phyloP scores from a whole-genome alignment of 2,797 vertebrate genomes.

The Spinibarbus caldwelli region DNA sequence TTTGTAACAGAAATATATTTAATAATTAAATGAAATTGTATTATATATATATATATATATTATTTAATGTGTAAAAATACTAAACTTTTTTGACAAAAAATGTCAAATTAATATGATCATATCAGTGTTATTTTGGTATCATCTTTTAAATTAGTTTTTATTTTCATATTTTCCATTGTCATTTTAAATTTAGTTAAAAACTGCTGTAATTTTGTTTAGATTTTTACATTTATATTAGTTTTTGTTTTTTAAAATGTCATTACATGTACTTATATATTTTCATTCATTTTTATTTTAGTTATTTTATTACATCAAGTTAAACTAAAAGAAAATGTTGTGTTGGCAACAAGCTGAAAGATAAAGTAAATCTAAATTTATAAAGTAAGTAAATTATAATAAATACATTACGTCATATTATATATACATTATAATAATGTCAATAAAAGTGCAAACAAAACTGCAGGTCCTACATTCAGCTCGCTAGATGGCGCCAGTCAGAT shows the following conservation, averaged over 20 bases:
- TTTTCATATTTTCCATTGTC: background rate
- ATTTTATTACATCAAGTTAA: no score
- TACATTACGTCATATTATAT: background rate
- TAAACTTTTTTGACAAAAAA: no score
- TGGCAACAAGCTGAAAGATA: background rate
- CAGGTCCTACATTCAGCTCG: constrained; percentile 34
- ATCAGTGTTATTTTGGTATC: background rate
- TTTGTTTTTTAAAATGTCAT: background rate
- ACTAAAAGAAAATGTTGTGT: background rate
- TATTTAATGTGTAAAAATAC: no score
- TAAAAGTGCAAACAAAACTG: background rate
- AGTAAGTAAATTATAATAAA: background rate
- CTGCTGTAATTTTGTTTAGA: background rate
- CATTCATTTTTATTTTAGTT: background rate
- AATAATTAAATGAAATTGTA: no score
- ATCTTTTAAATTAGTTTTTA: background rate
- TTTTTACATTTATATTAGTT: background rate
- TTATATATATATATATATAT: no score
- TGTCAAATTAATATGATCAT: no score
- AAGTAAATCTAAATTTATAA: background rate
- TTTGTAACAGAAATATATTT: no score
- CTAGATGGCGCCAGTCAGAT: constrained; percentile 44
- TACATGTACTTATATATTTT: background rate
- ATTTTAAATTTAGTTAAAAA: background rate
- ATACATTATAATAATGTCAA: background rate